These are phyloP conservation scores for Euzophera pinguis DNA, from an alignment of 2,888 invertebrate species.

Conservation along the genomic window DNA sequence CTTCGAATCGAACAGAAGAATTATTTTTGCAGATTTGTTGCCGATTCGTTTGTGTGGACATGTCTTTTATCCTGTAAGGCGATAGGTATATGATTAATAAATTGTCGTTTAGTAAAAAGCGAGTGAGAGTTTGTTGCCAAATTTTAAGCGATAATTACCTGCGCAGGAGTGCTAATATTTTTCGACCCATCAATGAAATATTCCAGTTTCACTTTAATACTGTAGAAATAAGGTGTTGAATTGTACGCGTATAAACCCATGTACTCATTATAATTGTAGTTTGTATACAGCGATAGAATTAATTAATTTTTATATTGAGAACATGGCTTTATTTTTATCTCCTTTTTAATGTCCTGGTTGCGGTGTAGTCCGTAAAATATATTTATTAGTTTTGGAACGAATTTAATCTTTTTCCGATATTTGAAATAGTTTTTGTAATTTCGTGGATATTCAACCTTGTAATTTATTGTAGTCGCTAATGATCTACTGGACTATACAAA, in stretches of 20 bases:
- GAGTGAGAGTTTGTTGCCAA: conserved; percentile 51
- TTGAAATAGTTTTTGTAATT: neutral
- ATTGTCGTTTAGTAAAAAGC: conserved; percentile 25
- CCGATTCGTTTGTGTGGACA: too few species aligned
- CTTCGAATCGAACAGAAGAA: too few species aligned
- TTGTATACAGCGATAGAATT: conserved; percentile 1
- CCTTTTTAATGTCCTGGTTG: neutral
- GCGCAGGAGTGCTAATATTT: conserved; percentile 37
- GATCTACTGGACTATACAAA: neutral
- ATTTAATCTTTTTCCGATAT: conserved; percentile 1
- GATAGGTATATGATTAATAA: conserved; percentile 12
- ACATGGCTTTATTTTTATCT: conserved; percentile 5
- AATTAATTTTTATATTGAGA: conserved; percentile 6
- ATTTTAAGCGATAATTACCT: conserved; percentile 40
- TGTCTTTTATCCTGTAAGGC: conserved; percentile 9
- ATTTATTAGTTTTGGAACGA: conserved; percentile 1
- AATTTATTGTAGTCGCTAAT: neutral
- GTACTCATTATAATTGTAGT: conserved; percentile 5
- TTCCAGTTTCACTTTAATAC: conserved; percentile 20
- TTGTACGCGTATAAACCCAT: conserved; percentile 9
- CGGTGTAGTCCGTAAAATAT: neutral
- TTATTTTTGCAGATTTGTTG: too few species aligned
- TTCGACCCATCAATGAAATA: conserved; percentile 34
- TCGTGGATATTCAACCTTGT: neutral
- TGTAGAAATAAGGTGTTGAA: conserved; percentile 11